Conservation (phyloP, 2,888 invertebrate species). For the Baronia brevicornis region DNA sequence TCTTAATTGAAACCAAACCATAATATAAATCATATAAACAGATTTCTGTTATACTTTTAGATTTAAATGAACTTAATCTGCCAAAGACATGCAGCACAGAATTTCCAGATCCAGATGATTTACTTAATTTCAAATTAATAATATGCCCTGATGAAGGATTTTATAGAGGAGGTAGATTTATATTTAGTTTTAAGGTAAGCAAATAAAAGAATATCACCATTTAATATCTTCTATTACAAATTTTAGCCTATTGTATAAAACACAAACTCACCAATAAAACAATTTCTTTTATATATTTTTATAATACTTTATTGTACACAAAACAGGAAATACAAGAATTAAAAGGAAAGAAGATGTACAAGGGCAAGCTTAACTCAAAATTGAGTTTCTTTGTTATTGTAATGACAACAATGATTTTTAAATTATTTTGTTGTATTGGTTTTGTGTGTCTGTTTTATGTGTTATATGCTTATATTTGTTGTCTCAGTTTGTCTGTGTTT, state of each 20-base stretch:
- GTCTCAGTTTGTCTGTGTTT: too few relatives aligned
- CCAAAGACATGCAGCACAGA: conserved; percentile 98
- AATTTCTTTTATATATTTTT: neutral
- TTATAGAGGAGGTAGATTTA: conserved; percentile 94
- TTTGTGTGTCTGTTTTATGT: too few relatives aligned
- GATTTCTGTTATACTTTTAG: conserved; percentile 73
- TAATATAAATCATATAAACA: neutral
- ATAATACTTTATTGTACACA: too few relatives aligned
- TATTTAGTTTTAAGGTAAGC: conserved; percentile 92
- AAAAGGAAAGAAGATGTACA: too few relatives aligned
- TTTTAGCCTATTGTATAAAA: too few relatives aligned
- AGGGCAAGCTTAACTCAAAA: too few relatives aligned
- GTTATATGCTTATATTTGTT: too few relatives aligned
- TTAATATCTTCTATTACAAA: too few relatives aligned
- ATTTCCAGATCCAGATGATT: conserved; percentile 96
- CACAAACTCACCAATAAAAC: too few relatives aligned
- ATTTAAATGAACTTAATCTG: conserved; percentile 97
- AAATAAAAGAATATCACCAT: neutral
- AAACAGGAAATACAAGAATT: too few relatives aligned
- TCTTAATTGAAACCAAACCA: conserved; percentile 1
- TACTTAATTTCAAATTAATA: conserved; percentile 95
- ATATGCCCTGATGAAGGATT: conserved; percentile 99
- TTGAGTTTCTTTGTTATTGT: neutral
- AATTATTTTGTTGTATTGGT: too few relatives aligned
- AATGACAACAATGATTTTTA: neutral